Conservation (phyloP, 2,113 vertebrate species). For the Gallinago jamesoni region DNA sequence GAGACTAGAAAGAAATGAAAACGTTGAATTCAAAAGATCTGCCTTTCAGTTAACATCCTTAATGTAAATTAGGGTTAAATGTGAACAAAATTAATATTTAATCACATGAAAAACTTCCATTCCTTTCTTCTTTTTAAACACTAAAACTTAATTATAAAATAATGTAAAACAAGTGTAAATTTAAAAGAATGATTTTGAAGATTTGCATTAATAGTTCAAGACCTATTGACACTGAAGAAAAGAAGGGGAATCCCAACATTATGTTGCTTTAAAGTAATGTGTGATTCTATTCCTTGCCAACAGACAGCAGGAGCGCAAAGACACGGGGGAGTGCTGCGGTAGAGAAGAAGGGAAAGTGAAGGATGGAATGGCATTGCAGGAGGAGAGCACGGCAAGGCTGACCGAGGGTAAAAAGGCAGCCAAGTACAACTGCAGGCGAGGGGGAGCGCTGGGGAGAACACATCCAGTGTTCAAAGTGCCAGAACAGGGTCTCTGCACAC, state of each 20-base stretch:
- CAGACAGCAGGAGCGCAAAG: background rate
- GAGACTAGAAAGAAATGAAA: slow-evolving; percentile 61
- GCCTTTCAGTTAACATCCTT: slow-evolving; percentile 54
- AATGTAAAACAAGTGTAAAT: slow-evolving; percentile 68
- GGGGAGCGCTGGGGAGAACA: background rate
- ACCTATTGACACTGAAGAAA: slow-evolving; percentile 33
- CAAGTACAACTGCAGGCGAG: accelerated
- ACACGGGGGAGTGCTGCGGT: background rate
- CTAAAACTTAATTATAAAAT: slow-evolving; percentile 62
- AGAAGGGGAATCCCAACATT: slow-evolving; percentile 35
- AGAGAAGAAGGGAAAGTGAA: background rate
- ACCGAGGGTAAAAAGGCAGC: background rate
- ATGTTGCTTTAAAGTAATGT: slow-evolving; percentile 3
- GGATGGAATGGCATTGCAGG: background rate
- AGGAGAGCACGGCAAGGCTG: background rate
- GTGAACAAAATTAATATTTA: slow-evolving; percentile 68
- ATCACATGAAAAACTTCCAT: slow-evolving; percentile 47
- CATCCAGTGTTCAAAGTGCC: background rate
- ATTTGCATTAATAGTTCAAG: slow-evolving; percentile 48
- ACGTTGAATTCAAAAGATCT: slow-evolving; percentile 47
- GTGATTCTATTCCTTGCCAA: background rate
- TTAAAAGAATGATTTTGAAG: slow-evolving; percentile 58
- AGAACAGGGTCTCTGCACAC: background rate
- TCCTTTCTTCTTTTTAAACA: slow-evolving; percentile 56
- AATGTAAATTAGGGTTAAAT: slow-evolving; percentile 72